Base-by-base conservation (phyloP, 2,797 vertebrate species). In the Sebastes matsubarae region DNA sequence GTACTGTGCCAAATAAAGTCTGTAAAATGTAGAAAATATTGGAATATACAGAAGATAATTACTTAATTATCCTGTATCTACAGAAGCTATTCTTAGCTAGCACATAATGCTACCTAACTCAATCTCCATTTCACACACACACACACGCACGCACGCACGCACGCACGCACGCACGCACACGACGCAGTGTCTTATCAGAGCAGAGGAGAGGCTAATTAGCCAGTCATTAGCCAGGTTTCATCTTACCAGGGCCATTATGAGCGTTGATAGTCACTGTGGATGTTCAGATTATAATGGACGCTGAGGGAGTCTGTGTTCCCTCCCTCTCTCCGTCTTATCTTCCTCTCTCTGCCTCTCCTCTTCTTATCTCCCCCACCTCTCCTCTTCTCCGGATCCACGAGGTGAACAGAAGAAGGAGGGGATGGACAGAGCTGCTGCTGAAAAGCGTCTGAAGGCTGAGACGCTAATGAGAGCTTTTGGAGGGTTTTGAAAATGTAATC, bases 141-240 rank as follows among this genome's bases (percentile, higher is more conserved):
- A 16, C n/a, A 64, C 22, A n/a, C 57, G 30, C 18, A 59, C 57
- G 24, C n/a, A 64, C 32, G 46, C 60, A 70, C 52, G 36, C 32
- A 32, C 30, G 30, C 71, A 78, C 72, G 66, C 66, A 67, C 66
- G 65, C 30, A 72, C 67, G 38, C 9, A 42, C 75, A 32, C n/a
- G 34, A 32, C n/a, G 34, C 8, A 63, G 61, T 57, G 68, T 80
- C 69, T 87, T 91, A 87, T 89, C 88, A 80, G 76, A 85, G 74
- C 60, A 81, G 77, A 65, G 50, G 77, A 82, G 79, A 89, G 67
- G 69, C 74, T 92, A 90, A 93, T 93, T 90, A 91, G 79, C 88
- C 77, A 83, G 83, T 89, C 91, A 90, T 90, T 90, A 89, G 87
- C 71, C 79, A 86, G 88, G 87, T 87, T 89, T 93, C 85, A 83